A percentile compares a stretch with the other conserved stretches of the same genome.
Evolutionary conservation across 1,140 invertebrate species (phyloP).

Genomic region (Spodoptera litura): DNA sequence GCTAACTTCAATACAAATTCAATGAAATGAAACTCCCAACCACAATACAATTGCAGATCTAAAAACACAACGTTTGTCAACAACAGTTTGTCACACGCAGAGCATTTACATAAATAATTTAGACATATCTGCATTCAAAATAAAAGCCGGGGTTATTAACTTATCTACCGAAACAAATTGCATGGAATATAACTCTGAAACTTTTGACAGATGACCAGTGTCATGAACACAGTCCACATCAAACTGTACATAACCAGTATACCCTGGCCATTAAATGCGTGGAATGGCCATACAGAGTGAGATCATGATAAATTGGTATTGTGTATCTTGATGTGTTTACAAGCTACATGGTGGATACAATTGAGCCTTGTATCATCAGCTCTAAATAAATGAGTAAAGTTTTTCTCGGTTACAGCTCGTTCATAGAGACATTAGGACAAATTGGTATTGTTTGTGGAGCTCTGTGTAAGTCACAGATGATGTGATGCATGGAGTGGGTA

Average conservation of each 20-base stretch:
- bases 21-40: too few relatives aligned
- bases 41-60: too few relatives aligned
- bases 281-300: too few relatives aligned
- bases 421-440: conserved; percentile 64
- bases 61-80: too few relatives aligned
- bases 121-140: background rate
- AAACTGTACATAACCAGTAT: too few relatives aligned
- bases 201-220: conserved; percentile 11
- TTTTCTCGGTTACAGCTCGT: conserved; percentile 47
- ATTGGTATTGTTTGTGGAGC: conserved; percentile 61
- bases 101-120: too few relatives aligned
- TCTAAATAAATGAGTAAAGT: conserved; percentile 42
- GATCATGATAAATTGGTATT: too few relatives aligned
- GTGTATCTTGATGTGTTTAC: background rate
- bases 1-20: too few relatives aligned
- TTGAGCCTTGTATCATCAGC: conserved; percentile 37
- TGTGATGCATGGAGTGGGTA: background rate
- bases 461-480: background rate
- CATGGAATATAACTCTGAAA: conserved; percentile 1
- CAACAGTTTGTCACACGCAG: too few relatives aligned
- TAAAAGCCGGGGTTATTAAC: background rate
- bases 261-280: too few relatives aligned
- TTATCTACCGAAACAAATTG: background rate
- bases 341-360: conserved; percentile 1
- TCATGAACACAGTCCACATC: too few relatives aligned